Conservation (phyloP, 2,113 vertebrate genomes). For the Etia nguti region DNA sequence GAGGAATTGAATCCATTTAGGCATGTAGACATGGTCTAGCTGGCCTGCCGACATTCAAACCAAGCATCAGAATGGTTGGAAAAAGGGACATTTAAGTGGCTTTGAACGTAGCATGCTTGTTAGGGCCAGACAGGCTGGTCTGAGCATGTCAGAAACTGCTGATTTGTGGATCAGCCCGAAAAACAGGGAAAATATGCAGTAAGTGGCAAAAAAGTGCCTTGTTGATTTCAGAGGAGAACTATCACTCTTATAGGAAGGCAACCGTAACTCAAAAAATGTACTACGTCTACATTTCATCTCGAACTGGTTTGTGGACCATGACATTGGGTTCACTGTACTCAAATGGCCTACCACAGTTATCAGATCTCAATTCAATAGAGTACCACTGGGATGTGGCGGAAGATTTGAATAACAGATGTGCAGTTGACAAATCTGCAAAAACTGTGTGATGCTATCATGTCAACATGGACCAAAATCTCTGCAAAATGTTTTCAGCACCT, state of each 20-base stretch:
- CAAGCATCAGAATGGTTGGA: rapidly evolving
- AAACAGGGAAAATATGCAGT: neutral
- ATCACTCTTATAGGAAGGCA: neutral
- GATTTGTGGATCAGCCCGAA: neutral
- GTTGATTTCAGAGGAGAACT: neutral
- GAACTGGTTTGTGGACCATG: neutral
- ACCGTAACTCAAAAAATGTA: neutral
- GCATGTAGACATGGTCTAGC: neutral
- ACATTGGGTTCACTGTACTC: neutral
- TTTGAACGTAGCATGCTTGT: neutral
- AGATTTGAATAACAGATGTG: neutral
- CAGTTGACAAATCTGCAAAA: neutral
- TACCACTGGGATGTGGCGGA: neutral
- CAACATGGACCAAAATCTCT: neutral
- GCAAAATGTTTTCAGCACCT: neutral
- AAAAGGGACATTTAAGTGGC: neutral
- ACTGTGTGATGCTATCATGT: neutral
- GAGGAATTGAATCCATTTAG: neutral
- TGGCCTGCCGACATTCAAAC: neutral
- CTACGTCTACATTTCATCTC: neutral
- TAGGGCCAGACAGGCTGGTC: neutral
- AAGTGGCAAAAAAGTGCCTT: neutral
- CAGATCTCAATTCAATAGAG: neutral
- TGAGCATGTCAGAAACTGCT: neutral
- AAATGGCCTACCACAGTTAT: neutral